A percentile compares a stretch with the other conserved stretches of the same genome.
Evolutionary conservation across 2,888 invertebrate species (phyloP).

Genomic region (Buathra laborator): DNA sequence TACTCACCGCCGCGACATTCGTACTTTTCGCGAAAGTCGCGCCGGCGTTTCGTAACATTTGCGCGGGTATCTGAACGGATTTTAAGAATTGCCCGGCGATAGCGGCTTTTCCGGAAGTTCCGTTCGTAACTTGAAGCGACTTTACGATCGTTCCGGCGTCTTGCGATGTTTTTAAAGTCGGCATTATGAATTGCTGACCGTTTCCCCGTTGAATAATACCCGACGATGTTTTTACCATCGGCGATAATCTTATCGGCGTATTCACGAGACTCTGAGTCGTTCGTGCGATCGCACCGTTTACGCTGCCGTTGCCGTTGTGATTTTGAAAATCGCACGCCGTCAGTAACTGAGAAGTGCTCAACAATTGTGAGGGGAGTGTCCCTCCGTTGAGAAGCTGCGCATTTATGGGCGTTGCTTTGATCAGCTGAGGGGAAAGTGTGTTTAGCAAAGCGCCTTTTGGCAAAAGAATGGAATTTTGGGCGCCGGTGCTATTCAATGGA

Average conservation of each 20-base stretch:
- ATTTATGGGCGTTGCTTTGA: slow-evolving; percentile 78
- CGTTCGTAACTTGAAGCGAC: slow-evolving; percentile 65
- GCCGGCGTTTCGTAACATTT: slow-evolving; percentile 74
- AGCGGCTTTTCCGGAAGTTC: slow-evolving; percentile 65
- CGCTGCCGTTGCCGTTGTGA: slow-evolving; percentile 65
- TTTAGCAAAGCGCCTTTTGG: slow-evolving; percentile 78
- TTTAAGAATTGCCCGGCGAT: slow-evolving; percentile 73
- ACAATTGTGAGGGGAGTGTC: slow-evolving; percentile 74
- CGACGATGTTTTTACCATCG: slow-evolving; percentile 74
- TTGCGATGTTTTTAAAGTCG: slow-evolving; percentile 72
- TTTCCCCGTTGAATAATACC: slow-evolving; percentile 72
- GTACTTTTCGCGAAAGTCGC: slow-evolving; percentile 67
- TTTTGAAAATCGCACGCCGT: slow-evolving; percentile 73
- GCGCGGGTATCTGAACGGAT: slow-evolving; percentile 78
- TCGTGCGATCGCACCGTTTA: slow-evolving; percentile 67
- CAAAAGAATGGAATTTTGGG: slow-evolving; percentile 77
- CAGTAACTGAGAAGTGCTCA: slow-evolving; percentile 76
- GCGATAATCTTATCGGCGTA: slow-evolving; percentile 74
- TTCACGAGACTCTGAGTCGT: slow-evolving; percentile 73
- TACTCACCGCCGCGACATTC: slow-evolving; percentile 59
- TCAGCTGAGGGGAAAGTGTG: slow-evolving; percentile 76
- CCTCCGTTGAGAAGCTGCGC: slow-evolving; percentile 76
- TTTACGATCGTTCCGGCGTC: slow-evolving; percentile 63
- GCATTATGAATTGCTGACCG: slow-evolving; percentile 77
- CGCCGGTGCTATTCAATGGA: slow-evolving; percentile 63